Conservation (phyloP, 2,888 invertebrate species). For the Watsonalla cultraria region DNA sequence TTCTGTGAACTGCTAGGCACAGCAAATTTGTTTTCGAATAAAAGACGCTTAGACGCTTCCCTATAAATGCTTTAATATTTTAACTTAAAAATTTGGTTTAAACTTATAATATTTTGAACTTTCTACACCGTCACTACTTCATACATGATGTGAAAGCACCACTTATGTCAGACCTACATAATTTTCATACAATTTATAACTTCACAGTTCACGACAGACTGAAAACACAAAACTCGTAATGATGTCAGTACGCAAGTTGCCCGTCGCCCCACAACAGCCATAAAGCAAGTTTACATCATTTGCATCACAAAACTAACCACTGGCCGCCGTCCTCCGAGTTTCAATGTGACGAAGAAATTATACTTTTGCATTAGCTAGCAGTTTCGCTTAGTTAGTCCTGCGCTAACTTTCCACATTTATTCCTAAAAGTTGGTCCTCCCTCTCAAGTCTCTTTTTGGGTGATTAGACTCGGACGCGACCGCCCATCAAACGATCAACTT, state of each 20-base stretch:
- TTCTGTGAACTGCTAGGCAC: too few species aligned
- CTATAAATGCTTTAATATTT: too few species aligned
- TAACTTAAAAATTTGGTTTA: too few species aligned
- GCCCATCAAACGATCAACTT: constrained; percentile 14
- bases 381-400: constrained; percentile 51
- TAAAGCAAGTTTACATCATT: constrained; percentile 32
- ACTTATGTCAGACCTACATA: too few species aligned
- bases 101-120: too few species aligned
- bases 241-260: constrained; percentile 13
- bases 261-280: constrained; percentile 13
- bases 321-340: constrained; percentile 15
- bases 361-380: constrained; percentile 56
- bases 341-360: constrained; percentile 47
- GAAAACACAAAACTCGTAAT: constrained; percentile 13
- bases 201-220: constrained; percentile 5
- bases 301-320: constrained; percentile 38
- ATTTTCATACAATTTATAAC: too few species aligned
- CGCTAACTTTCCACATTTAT: constrained; percentile 61
- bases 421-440: constrained; percentile 46
- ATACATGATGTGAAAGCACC: too few species aligned
- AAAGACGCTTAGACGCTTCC: too few species aligned
- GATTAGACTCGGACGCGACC: constrained; percentile 11
- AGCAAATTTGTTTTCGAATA: too few species aligned
- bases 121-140: too few species aligned
- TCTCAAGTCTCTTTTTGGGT: constrained; percentile 21